Percentiles rank a stretch among this genome's conserved stretches.
phyloP scores from a whole-genome alignment of 2,797 vertebrate genomes.

The Mallotus villosus region DNA sequence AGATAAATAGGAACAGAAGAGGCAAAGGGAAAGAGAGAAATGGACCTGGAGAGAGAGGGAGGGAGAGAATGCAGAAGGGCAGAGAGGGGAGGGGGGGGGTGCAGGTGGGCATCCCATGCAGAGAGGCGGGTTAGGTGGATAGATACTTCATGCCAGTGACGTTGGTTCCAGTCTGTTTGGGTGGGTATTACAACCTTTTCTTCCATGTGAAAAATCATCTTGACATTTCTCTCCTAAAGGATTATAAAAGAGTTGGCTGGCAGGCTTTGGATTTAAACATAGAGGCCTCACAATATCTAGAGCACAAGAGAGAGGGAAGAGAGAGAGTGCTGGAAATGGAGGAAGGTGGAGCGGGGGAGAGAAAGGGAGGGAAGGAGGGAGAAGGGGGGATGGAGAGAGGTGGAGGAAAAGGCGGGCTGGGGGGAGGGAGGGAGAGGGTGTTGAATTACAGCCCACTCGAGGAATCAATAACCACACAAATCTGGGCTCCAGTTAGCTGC shows the following conservation, averaged over 20 bases:
- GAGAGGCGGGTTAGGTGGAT: slow-evolving; percentile 6
- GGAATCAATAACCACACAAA: slow-evolving; percentile 66
- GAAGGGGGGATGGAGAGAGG: slow-evolving; percentile 34
- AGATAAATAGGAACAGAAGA: slow-evolving; percentile 5
- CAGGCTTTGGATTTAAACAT: background rate
- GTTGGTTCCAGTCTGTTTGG: background rate
- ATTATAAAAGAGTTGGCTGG: background rate
- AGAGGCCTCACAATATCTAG: background rate
- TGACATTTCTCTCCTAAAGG: background rate
- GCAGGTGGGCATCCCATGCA: slow-evolving; percentile 19
- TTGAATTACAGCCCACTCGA: slow-evolving; percentile 56
- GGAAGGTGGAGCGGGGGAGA: background rate
- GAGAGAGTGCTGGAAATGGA: background rate
- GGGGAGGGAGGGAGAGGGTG: slow-evolving; percentile 9
- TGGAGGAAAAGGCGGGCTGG: background rate
- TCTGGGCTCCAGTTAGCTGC: slow-evolving; percentile 48
- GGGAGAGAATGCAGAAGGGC: too few relatives aligned
- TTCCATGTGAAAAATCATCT: slow-evolving; percentile 4
- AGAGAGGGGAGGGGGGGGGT: background rate
- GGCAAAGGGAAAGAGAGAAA: slow-evolving; percentile 9
- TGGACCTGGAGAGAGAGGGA: background rate
- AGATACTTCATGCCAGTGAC: background rate
- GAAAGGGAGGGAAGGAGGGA: background rate
- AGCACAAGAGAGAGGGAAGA: slow-evolving; percentile 7
- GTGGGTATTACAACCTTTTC: background rate